A percentile compares a stretch with the other conserved stretches of the same genome.
Evolutionary conservation across 2,888 invertebrate genomes (phyloP).

Genomic region (Phaonia tiefii): DNA sequence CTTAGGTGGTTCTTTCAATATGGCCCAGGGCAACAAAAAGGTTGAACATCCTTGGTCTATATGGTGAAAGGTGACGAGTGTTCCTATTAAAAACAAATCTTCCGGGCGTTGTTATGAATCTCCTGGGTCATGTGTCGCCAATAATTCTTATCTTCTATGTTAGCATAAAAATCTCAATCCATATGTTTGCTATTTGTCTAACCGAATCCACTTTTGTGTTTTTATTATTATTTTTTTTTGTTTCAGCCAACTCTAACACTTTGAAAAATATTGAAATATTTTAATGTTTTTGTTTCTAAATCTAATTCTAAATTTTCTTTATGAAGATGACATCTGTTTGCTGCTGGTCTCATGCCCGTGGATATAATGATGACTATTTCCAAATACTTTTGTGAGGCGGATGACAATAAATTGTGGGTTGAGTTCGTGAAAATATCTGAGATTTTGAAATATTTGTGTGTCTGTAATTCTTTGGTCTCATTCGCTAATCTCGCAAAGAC

Average conservation of each 20-base stretch:
- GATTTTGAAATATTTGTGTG: conserved; percentile 42
- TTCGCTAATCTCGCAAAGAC: conserved; percentile 1
- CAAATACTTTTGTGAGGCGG: conserved; percentile 8
- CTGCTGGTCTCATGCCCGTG: conserved; percentile 32
- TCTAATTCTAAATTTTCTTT: conserved; percentile 34
- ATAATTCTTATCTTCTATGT: too few species aligned
- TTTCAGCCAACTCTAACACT: conserved; percentile 9
- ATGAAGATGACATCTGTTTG: conserved; percentile 63
- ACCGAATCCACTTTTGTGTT: too few species aligned
- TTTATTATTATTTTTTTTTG: not conserved
- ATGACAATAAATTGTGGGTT: conserved; percentile 16
- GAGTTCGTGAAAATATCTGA: conserved; percentile 4
- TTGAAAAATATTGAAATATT: conserved; percentile 35
- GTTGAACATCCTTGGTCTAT: too few species aligned
- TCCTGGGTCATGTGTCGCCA: too few species aligned
- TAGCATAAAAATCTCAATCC: too few species aligned
- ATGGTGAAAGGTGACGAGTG: too few species aligned
- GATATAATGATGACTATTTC: too few species aligned
- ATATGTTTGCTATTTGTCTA: too few species aligned
- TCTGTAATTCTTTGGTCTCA: conserved; percentile 24
- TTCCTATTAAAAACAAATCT: too few species aligned
- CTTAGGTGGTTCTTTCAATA: too few species aligned
- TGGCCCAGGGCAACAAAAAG: too few species aligned
- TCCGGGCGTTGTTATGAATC: too few species aligned
- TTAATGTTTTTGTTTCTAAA: conserved; percentile 3